These are phyloP conservation scores for Siniperca scherzeri DNA, from an alignment of 2,797 vertebrate species.

Conservation along the genomic window DNA sequence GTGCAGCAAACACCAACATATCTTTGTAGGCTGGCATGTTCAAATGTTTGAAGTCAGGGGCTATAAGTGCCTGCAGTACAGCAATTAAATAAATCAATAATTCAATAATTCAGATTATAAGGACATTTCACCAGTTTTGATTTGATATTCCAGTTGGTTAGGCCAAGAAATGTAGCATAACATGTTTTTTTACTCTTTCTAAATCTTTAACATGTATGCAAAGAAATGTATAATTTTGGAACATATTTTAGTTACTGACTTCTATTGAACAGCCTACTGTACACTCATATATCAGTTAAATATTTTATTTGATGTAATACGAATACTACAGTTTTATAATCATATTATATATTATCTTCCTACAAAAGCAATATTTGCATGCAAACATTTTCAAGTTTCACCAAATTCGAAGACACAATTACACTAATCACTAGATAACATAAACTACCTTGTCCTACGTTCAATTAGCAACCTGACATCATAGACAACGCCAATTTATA, in stretches of 20 bases:
- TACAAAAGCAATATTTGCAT: background rate
- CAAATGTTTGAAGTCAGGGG: constrained; percentile 53
- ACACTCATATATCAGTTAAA: no score
- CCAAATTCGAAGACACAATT: background rate
- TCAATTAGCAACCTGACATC: background rate
- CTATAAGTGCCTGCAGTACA: constrained; percentile 77
- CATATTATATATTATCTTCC: background rate
- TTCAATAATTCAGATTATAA: background rate
- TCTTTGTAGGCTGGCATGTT: constrained; percentile 75
- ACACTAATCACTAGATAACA: background rate
- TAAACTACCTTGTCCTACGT: background rate
- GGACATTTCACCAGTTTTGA: no score
- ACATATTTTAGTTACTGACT: no score
- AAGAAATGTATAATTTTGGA: no score
- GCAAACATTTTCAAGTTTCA: background rate
- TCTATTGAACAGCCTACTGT: no score
- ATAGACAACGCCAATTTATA: background rate
- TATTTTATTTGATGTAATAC: background rate
- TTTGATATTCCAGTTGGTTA: no score
- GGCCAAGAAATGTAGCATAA: no score
- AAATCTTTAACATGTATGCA: no score
- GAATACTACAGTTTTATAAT: background rate
- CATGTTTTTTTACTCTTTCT: no score
- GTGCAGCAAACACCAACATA: constrained; percentile 73
- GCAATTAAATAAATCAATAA: constrained; percentile 29